Evolutionary conservation across 1,140 invertebrate genomes (phyloP), one percentile per base, ranked within the genome.

Genomic region (Nasonia longicornis): DNA sequence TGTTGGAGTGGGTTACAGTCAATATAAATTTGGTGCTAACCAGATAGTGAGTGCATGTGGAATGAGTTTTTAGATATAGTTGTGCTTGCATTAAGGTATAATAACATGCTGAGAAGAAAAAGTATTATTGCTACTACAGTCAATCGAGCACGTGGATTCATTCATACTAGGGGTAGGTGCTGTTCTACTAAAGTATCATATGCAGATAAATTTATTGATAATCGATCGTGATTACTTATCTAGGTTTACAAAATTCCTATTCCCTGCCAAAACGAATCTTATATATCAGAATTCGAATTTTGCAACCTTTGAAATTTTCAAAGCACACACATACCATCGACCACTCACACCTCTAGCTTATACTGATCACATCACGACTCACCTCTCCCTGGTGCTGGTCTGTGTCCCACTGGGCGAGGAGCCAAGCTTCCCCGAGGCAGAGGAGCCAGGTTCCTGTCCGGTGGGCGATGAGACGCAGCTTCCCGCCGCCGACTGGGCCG

Each of bases 301-400:
- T 48, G 12, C 45, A 48, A 48, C 45, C 2, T 11, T 48, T 52
- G 48, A 52, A 52, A 52, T 42, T 10, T 14, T 48, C 10, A 48
- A 48, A 48, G 10, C 45, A 14, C 63, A 64, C 1, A 35, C 31
- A 35, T 35, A 35, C 31, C 31, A 35, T 35, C 31, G 4, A 4
- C 31, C 31, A 11, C 26, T 16, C 64, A 12, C 26, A 67, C 12
- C 29, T 67, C 29, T 63, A 63, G 58, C 58, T 20, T 63, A 26
- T 26, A 4, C 58, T n/a, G 0, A 20, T 20, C 58, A n/a, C 4
- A 63, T 20, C n/a, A 69, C 3, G 11, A 71, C 75, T 78, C 22
- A 82, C 82, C 82, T 77, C 29, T 83, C 78, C 26, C 77, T 78
- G 7, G 66, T 22, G 4, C 35, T 67, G 35, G 29, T 79, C 2